phyloP scores from a whole-genome alignment of 2,797 vertebrate genomes.

The Columba guinea region DNA sequence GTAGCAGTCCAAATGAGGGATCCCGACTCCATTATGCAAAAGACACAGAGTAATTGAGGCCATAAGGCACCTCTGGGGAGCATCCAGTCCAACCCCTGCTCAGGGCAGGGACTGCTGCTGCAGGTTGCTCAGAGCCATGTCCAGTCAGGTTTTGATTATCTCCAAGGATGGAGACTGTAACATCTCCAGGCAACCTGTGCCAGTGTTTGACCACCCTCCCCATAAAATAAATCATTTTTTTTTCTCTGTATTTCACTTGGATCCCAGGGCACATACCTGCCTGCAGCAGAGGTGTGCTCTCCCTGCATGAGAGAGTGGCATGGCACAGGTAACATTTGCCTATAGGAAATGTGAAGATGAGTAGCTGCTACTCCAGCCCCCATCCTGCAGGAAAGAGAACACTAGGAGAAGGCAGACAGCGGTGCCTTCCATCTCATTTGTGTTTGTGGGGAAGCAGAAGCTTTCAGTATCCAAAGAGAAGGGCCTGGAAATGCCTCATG shows the following conservation, averaged over 20 bases:
- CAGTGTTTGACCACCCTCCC: background rate
- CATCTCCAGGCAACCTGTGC: background rate
- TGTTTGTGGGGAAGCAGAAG: background rate
- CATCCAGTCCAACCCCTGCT: background rate
- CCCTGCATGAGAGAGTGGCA: background rate
- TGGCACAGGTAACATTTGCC: background rate
- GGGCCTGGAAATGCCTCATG: rapidly evolving
- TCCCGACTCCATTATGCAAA: background rate
- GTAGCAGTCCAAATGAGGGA: background rate
- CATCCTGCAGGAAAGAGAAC: background rate
- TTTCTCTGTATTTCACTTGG: background rate
- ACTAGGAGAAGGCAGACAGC: background rate
- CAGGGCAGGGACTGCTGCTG: background rate
- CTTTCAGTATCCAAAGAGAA: background rate
- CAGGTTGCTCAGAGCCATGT: background rate
- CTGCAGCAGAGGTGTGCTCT: background rate
- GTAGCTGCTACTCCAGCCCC: background rate
- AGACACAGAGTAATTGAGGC: background rate
- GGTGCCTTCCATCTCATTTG: background rate
- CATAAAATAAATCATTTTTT: background rate
- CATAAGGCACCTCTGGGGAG: background rate
- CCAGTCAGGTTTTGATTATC: background rate
- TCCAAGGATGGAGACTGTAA: background rate
- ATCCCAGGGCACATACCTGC: background rate
- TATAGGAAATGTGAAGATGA: background rate